Percentiles rank a stretch among this genome's conserved stretches.
Evolutionary conservation across 1,140 invertebrate species (phyloP).

Genomic region (Eupristina koningsbergeri): DNA sequence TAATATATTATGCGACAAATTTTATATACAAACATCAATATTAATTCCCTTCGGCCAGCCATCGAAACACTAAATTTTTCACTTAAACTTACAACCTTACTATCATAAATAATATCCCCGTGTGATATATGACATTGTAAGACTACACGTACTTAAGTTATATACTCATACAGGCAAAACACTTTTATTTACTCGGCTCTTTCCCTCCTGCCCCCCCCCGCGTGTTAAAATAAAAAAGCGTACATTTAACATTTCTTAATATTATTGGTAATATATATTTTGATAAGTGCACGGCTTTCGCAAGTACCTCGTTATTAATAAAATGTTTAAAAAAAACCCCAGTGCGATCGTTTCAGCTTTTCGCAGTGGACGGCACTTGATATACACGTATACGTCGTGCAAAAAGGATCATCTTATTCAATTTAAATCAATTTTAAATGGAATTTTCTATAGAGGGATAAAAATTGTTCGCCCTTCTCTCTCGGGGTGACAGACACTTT

Average conservation of each 20-base stretch:
- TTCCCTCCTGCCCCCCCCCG: not conserved
- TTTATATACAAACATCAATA: slow-evolving; percentile 26
- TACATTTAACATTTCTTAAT: not conserved
- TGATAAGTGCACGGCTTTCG: not conserved
- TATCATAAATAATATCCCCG: slow-evolving; percentile 27
- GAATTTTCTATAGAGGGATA: no score
- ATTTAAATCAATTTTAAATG: not conserved
- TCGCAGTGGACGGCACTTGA: no score
- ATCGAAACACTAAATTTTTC: slow-evolving; percentile 30
- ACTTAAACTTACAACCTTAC: slow-evolving; percentile 25
- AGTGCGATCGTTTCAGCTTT: no score
- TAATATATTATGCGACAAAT: slow-evolving; percentile 27
- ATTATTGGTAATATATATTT: not conserved
- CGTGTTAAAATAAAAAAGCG: not conserved
- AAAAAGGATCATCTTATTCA: not conserved
- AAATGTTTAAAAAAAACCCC: no score
- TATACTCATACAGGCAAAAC: not conserved
- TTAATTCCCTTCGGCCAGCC: not conserved
- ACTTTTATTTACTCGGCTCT: not conserved
- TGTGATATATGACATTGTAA: not conserved
- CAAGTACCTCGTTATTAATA: not conserved
- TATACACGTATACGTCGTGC: no score
- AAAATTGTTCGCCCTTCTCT: no score
- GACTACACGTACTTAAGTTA: slow-evolving; percentile 3
- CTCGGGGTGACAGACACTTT: no score